These are phyloP conservation scores for Sandelia bainsii DNA, from an alignment of 2,797 vertebrate species.

Conservation along the genomic window DNA sequence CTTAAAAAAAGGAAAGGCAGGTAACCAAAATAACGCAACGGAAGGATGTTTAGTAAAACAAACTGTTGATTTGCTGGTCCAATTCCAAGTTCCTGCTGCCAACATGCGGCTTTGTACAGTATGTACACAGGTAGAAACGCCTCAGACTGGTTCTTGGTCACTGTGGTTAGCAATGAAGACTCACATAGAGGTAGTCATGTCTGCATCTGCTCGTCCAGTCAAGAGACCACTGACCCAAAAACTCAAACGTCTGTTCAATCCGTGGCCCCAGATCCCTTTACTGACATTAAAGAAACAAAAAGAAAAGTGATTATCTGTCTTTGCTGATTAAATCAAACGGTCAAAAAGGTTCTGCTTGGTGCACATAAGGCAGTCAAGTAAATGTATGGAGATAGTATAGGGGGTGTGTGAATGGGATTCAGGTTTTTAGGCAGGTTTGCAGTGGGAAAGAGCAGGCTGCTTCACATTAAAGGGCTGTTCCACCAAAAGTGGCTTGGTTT, in stretches of 20 bases:
- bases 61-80: slow-evolving; percentile 58
- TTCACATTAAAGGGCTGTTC: slow-evolving; percentile 56
- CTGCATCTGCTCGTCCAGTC: slow-evolving; percentile 62
- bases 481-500: slow-evolving; percentile 44
- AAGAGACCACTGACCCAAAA: slow-evolving; percentile 50
- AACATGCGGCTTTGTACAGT: slow-evolving; percentile 27
- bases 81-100: slow-evolving; percentile 49
- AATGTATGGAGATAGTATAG: slow-evolving; percentile 42
- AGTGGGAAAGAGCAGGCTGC: slow-evolving; percentile 26
- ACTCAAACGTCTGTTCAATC: slow-evolving; percentile 29
- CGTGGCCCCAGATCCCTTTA: slow-evolving; percentile 53
- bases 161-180: slow-evolving; percentile 66
- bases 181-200: slow-evolving; percentile 73
- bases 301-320: slow-evolving; percentile 51
- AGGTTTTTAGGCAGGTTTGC: slow-evolving; percentile 12
- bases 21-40: slow-evolving; percentile 47
- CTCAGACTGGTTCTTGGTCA: slow-evolving; percentile 63
- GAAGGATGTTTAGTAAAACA: slow-evolving; percentile 49
- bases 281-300: slow-evolving; percentile 10
- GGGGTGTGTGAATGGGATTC: slow-evolving; percentile 2
- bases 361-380: slow-evolving; percentile 70
- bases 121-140: slow-evolving; percentile 58
- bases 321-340: slow-evolving; percentile 40
- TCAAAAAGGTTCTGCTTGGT: slow-evolving; percentile 67
- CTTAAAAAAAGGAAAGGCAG: slow-evolving; percentile 55